phyloP scores from a whole-genome alignment of 2,113 vertebrate species.

The Macquaria ambigua region DNA sequence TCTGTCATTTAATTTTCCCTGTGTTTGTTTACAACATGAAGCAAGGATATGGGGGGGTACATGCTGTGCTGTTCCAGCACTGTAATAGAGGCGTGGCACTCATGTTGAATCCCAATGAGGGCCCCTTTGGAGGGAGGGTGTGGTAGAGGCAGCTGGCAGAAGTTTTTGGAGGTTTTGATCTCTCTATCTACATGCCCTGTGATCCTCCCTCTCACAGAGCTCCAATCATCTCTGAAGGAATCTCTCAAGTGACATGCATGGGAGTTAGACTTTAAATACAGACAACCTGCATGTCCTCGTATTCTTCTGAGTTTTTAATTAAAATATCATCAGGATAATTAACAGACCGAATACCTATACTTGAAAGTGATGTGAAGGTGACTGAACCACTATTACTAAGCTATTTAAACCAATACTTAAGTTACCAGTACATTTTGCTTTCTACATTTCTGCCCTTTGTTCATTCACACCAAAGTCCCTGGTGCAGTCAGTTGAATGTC shows the following conservation, averaged over 20 bases:
- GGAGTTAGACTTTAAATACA: slow-evolving; percentile 15
- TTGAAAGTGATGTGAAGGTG: neutral
- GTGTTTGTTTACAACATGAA: slow-evolving; percentile 50
- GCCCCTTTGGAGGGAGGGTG: slow-evolving; percentile 42
- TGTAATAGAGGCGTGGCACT: slow-evolving; percentile 12
- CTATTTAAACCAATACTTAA: neutral
- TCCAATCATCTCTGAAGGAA: slow-evolving; percentile 25
- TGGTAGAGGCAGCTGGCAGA: slow-evolving; percentile 58
- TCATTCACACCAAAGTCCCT: neutral
- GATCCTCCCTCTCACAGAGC: slow-evolving; percentile 55
- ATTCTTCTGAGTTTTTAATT: neutral
- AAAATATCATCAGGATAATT: slow-evolving; percentile 15
- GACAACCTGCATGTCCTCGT: neutral
- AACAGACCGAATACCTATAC: neutral
- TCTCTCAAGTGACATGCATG: neutral
- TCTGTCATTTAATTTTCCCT: slow-evolving; percentile 31
- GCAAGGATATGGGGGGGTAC: neutral
- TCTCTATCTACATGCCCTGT: slow-evolving; percentile 44
- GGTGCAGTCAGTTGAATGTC: neutral
- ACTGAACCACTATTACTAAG: neutral
- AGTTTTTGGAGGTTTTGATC: slow-evolving; percentile 60
- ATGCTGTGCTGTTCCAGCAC: slow-evolving; percentile 2
- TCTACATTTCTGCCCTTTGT: neutral
- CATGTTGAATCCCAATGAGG: slow-evolving; percentile 18
- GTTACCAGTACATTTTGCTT: neutral